phyloP scores from a whole-genome alignment of 2,888 invertebrate species.

The Noctua fimbriata region DNA sequence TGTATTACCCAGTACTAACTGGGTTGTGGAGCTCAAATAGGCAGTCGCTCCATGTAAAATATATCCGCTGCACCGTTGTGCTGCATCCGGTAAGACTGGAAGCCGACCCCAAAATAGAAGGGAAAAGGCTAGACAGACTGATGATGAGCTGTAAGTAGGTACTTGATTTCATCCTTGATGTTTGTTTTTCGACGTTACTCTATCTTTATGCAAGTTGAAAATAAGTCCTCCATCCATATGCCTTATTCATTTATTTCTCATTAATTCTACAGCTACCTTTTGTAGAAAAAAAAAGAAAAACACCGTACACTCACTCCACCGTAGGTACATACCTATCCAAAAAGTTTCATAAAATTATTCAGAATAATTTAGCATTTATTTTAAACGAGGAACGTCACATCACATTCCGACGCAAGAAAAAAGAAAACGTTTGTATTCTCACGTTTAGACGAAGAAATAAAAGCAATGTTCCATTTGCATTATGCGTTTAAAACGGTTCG shows the following conservation, averaged over 20 bases:
- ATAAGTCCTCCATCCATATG: neutral
- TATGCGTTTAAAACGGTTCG: conserved; percentile 36
- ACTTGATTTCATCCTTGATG: neutral
- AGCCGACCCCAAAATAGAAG: no score
- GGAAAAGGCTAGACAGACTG: neutral
- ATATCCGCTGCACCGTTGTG: neutral
- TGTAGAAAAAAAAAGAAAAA: neutral
- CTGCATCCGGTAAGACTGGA: no score
- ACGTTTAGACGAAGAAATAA: conserved; percentile 24
- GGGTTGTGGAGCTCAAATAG: neutral
- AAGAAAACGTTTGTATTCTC: conserved; percentile 7
- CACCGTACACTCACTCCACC: neutral
- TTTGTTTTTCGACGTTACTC: neutral
- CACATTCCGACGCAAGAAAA: conserved; percentile 9
- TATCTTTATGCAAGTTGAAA: neutral
- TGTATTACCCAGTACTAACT: neutral
- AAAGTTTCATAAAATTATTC: conserved; percentile 26
- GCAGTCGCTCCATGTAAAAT: neutral
- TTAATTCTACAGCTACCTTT: conserved; percentile 23
- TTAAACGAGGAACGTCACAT: conserved; percentile 23
- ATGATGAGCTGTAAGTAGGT: neutral
- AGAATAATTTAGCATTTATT: conserved; percentile 43
- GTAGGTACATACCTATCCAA: conserved; percentile 7
- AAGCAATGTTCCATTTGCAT: conserved; percentile 41
- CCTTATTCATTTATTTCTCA: conserved; percentile 11